These are phyloP conservation scores for Sprattus sprattus DNA, from an alignment of 2,113 vertebrate species.

Conservation along the genomic window DNA sequence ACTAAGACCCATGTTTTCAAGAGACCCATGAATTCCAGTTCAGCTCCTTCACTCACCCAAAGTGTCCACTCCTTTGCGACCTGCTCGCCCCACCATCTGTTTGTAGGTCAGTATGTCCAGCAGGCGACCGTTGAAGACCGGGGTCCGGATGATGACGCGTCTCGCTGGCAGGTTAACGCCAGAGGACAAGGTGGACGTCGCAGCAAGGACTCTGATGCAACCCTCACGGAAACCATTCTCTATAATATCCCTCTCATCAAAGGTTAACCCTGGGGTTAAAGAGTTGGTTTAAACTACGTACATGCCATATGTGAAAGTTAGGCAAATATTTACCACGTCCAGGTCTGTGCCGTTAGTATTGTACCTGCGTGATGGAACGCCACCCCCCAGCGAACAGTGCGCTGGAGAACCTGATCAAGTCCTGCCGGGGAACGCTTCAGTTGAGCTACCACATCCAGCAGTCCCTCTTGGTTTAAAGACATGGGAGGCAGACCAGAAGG, in stretches of 20 bases:
- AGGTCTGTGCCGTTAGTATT: neutral
- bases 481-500: slow-evolving; percentile 63
- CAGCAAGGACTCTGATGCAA: slow-evolving; percentile 79
- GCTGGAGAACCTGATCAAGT: slow-evolving; percentile 83
- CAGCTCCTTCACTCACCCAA: slow-evolving; percentile 68
- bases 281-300: neutral
- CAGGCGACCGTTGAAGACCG: slow-evolving; percentile 82
- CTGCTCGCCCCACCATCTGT: slow-evolving; percentile 95
- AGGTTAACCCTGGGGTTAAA: slow-evolving; percentile 82
- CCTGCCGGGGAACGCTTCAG: slow-evolving; percentile 83
- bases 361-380: slow-evolving; percentile 97
- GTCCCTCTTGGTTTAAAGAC: slow-evolving; percentile 72
- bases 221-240: slow-evolving; percentile 92
- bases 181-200: slow-evolving; percentile 94
- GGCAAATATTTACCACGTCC: neutral
- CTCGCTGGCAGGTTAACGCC: slow-evolving; percentile 96
- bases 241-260: slow-evolving; percentile 91
- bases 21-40: neutral
- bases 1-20: too few relatives aligned
- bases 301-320: neutral
- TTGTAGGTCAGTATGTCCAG: slow-evolving; percentile 91
- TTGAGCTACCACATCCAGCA: slow-evolving; percentile 82
- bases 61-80: slow-evolving; percentile 92
- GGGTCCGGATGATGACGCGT: slow-evolving; percentile 90
- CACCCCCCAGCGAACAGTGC: slow-evolving; percentile 89